These are phyloP conservation scores for Autographa gamma DNA, from an alignment of 2,888 invertebrate genomes.

Conservation along the genomic window DNA sequence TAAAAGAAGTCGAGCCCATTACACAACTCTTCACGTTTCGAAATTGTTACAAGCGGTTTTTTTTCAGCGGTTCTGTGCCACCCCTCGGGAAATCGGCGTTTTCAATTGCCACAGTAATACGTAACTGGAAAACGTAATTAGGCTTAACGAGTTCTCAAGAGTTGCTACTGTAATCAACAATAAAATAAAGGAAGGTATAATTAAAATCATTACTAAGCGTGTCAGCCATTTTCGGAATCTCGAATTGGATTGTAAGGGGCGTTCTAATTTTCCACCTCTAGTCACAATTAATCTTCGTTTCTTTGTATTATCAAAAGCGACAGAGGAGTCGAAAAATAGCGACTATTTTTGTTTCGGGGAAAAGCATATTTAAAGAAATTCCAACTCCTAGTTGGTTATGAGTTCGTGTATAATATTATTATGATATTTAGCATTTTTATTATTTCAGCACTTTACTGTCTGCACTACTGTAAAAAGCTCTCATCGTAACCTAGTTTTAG, in stretches of 20 bases:
- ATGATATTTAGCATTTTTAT: slow-evolving; percentile 4
- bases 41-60: slow-evolving; percentile 52
- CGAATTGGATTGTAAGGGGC: slow-evolving; percentile 13
- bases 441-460: slow-evolving; percentile 1
- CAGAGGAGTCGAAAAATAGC: slow-evolving; percentile 31
- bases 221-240: slow-evolving; percentile 32
- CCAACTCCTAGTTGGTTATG: neutral
- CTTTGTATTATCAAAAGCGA: slow-evolving; percentile 40
- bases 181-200: slow-evolving; percentile 43
- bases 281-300: slow-evolving; percentile 40
- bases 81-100: slow-evolving; percentile 50
- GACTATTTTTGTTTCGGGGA: slow-evolving; percentile 25
- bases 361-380: slow-evolving; percentile 30
- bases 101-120: slow-evolving; percentile 56
- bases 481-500: slow-evolving; percentile 2
- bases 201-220: slow-evolving; percentile 40
- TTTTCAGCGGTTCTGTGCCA: slow-evolving; percentile 39
- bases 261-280: slow-evolving; percentile 34
- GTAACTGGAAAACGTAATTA: slow-evolving; percentile 50
- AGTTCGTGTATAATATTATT: slow-evolving; percentile 3
- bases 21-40: slow-evolving; percentile 53
- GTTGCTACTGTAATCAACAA: slow-evolving; percentile 40
- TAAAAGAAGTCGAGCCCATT: slow-evolving; percentile 52
- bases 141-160: slow-evolving; percentile 43
- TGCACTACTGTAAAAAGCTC: neutral